Base-by-base conservation (phyloP, 2,797 vertebrate species). In the Gallinago solitaria region DNA sequence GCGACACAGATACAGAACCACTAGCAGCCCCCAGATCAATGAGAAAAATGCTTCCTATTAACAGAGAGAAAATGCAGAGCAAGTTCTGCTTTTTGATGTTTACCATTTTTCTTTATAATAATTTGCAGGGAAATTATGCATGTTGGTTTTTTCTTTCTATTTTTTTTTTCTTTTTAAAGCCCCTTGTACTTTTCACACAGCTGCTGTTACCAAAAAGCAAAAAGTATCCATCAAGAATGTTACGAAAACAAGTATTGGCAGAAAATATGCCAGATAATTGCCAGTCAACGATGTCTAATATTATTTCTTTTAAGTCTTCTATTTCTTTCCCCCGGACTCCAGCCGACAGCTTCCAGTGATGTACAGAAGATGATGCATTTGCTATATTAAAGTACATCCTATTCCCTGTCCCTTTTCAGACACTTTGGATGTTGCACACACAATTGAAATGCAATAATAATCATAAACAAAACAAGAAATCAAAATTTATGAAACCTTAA, bases 331-430 rank as follows among this genome's bases (percentile, higher is more conserved):
- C 39, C 71, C 35, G 3, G 9, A 78, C 69, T 95, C 61, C 54
- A 91, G 71, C 71, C 76, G 93, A 76, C 51, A 80, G 83, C 89
- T 90, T 83, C 68, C 77, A 91, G 65, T 75, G 90, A 95, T 82
- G 67, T 80, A 92, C 51, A 76, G 57, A 92, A 92, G 65, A 95
- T 89, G 65, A 96, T 83, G 78, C 75, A 96, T 96, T 85, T 93
- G 80, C 69, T 95, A n/a, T 87, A 89, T 86, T 95, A 92, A 96
- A 97, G 91, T 91, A 74, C 74, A 57, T 84, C 20, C 30, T 92
- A 92, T 93, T 87, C 79, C 25, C 17, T 48, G 50, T 59, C 75
- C 88, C 81, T 94, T 90, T 83, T 76, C 90, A 83, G 77, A 65
- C 82, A 91, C 91, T 95, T 96, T 28, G 56, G 75, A 88, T 83